Evolutionary conservation across 2,113 vertebrate genomes (phyloP).

Genomic region (Sebastes fasciatus): DNA sequence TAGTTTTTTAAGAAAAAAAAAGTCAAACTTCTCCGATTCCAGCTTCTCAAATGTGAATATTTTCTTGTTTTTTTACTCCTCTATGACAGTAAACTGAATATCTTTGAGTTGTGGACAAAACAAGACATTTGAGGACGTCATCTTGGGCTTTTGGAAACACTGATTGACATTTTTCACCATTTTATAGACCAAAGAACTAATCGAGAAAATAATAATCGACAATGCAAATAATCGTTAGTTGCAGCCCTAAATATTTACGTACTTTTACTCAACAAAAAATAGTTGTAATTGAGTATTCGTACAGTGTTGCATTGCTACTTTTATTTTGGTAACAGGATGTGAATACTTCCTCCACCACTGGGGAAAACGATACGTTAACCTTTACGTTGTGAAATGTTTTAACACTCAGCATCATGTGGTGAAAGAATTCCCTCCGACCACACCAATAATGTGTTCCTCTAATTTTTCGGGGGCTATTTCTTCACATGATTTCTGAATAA

Average conservation of each 20-base stretch:
- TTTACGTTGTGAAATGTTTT: neutral
- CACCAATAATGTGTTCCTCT: constrained; percentile 20
- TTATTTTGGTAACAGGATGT: neutral
- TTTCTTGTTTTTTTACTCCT: no score
- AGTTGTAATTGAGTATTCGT: neutral
- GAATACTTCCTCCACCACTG: neutral
- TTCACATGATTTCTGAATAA: constrained; percentile 33
- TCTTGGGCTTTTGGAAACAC: no score
- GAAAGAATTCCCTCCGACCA: constrained; percentile 20
- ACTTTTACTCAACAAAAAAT: neutral
- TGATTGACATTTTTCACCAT: no score
- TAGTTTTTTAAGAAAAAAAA: no score
- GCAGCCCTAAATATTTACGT: neutral
- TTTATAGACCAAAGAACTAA: no score
- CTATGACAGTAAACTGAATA: no score
- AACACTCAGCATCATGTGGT: neutral
- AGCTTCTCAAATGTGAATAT: no score
- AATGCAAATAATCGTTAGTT: no score
- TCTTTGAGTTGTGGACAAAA: no score
- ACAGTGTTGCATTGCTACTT: neutral
- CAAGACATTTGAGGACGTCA: no score
- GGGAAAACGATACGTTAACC: neutral
- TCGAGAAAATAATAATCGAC: no score
- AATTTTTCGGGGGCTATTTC: constrained; percentile 11
- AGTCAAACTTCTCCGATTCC: no score